phyloP scores from a whole-genome alignment of 2,797 vertebrate species.

The Characodon lateralis region DNA sequence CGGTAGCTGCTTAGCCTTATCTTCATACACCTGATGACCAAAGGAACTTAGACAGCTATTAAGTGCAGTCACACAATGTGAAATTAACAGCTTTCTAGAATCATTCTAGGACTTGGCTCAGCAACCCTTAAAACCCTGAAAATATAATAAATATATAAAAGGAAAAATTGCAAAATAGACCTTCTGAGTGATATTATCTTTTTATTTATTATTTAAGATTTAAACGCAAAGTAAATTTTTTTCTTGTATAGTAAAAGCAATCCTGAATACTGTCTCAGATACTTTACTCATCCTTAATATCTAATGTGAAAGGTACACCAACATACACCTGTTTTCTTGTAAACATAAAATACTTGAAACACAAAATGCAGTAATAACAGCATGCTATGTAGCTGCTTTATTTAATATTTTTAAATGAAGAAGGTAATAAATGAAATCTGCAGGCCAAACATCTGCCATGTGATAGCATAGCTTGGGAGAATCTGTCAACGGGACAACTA shows the following conservation, averaged over 20 bases:
- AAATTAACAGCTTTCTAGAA: not conserved
- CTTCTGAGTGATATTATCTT: too few species aligned
- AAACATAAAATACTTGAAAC: not conserved
- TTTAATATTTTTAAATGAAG: not conserved
- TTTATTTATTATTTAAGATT: too few species aligned
- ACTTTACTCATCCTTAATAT: too few species aligned
- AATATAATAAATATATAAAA: too few species aligned
- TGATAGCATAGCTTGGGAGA: not conserved
- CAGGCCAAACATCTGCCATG: too few species aligned
- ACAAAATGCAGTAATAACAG: not conserved
- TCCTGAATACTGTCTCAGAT: too few species aligned
- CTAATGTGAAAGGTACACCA: too few species aligned
- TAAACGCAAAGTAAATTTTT: too few species aligned
- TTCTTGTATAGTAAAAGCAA: too few species aligned
- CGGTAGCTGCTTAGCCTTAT: constrained; percentile 68
- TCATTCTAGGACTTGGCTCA: not conserved
- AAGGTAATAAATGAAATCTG: not conserved
- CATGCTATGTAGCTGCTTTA: not conserved
- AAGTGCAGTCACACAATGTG: not conserved
- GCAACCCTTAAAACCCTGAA: not conserved
- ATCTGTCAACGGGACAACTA: not conserved
- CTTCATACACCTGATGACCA: constrained; percentile 39
- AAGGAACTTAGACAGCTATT: constrained; percentile 45
- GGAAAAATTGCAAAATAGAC: too few species aligned
- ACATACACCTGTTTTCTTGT: not conserved